phyloP scores from a whole-genome alignment of 2,113 vertebrate genomes.

The Pygoscelis adeliae region DNA sequence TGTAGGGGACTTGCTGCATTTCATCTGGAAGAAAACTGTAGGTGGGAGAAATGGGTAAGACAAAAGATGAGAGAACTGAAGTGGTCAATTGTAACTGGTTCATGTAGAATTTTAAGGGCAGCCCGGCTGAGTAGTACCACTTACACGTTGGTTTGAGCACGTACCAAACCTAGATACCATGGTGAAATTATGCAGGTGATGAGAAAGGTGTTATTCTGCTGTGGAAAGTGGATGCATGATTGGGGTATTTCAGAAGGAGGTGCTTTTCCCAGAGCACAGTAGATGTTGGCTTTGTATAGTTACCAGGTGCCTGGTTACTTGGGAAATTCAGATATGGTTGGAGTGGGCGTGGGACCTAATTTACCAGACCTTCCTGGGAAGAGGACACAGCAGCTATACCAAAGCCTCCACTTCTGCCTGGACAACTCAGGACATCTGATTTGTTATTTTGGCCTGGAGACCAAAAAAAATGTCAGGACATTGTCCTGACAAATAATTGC shows the following conservation, averaged over 20 bases:
- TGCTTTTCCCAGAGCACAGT: background rate
- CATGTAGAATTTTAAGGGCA: background rate
- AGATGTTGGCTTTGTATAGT: background rate
- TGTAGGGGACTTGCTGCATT: background rate
- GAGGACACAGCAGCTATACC: background rate
- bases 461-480: no score
- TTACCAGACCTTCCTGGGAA: background rate
- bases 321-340: background rate
- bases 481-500: background rate
- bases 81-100: background rate
- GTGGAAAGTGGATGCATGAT: background rate
- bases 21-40: background rate
- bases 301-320: background rate
- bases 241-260: background rate
- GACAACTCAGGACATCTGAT: background rate
- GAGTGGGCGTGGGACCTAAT: background rate
- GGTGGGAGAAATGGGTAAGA: background rate
- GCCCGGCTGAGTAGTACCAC: background rate
- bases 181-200: background rate
- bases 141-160: background rate
- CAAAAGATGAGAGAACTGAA: background rate
- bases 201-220: background rate
- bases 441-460: background rate
- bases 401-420: background rate
- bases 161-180: background rate